These are phyloP conservation scores for Drosophila niveifrons DNA, from an alignment of 2,888 invertebrate genomes.

Conservation along the genomic window DNA sequence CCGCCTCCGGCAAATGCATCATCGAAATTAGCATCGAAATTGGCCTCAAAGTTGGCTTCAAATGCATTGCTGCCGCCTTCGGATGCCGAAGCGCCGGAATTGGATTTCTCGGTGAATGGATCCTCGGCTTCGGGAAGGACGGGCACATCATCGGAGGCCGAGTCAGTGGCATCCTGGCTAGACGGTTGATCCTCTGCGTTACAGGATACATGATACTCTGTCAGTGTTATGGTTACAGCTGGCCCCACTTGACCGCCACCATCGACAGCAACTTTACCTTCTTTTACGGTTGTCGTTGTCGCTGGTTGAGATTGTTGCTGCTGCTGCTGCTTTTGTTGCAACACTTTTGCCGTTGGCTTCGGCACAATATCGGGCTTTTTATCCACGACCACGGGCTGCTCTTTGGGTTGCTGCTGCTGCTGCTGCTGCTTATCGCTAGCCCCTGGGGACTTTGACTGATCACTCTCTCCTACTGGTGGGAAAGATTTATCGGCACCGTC, in stretches of 20 bases:
- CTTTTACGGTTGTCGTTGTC: constrained; percentile 53
- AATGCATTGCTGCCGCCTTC: constrained; percentile 75
- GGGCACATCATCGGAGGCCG: constrained; percentile 70
- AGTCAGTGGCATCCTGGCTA: constrained; percentile 75
- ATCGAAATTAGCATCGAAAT: constrained; percentile 83
- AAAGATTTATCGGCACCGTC: constrained; percentile 91
- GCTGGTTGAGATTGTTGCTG: constrained; percentile 25
- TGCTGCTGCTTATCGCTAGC: constrained; percentile 27
- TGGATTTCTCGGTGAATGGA: constrained; percentile 81
- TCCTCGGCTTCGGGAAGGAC: constrained; percentile 78
- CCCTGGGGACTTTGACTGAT: constrained; percentile 45
- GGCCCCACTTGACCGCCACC: constrained; percentile 39
- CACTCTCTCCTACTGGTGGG: constrained; percentile 87
- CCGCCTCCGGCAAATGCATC: constrained; percentile 85
- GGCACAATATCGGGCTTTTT: constrained; percentile 69
- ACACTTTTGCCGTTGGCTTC: constrained; percentile 59
- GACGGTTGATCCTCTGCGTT: constrained; percentile 76
- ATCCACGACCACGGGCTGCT: constrained; percentile 45
- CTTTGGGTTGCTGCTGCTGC: constrained; percentile 26
- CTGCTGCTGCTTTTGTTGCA: constrained; percentile 43
- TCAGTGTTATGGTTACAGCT: constrained; percentile 68
- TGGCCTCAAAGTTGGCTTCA: constrained; percentile 85
- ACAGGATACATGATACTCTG: constrained; percentile 63
- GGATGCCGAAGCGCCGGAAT: constrained; percentile 15
- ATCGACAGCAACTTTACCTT: constrained; percentile 65